phyloP scores from a whole-genome alignment of 2,113 vertebrate species.

The Procavia capensis region DNA sequence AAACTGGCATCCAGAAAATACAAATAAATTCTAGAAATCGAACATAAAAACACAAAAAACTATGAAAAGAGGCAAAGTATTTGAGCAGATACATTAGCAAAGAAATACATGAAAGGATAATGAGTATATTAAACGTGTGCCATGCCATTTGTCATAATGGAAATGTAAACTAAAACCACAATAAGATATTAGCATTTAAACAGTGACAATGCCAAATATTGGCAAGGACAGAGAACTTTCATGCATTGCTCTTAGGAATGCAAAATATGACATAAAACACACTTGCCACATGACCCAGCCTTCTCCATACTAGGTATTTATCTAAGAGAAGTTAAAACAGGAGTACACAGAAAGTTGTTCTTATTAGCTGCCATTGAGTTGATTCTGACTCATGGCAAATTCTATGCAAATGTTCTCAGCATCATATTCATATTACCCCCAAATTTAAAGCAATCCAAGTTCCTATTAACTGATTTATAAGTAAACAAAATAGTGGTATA shows the following conservation, averaged over 20 bases:
- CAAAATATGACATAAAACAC: neutral
- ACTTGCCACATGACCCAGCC: neutral
- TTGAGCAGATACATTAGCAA: neutral
- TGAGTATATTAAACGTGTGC: neutral
- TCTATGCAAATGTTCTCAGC: neutral
- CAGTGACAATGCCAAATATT: neutral
- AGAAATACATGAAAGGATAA: neutral
- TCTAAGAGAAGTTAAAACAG: constrained; percentile 23
- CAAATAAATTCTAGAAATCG: neutral
- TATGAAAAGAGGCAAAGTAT: neutral
- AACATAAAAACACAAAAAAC: neutral
- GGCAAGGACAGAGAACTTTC: neutral
- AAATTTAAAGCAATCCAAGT: neutral
- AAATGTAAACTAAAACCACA: constrained; percentile 11
- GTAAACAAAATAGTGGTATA: neutral
- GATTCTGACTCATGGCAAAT: neutral
- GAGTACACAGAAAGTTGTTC: neutral
- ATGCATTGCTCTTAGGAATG: neutral
- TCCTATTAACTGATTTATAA: neutral
- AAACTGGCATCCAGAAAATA: neutral
- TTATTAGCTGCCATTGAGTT: neutral
- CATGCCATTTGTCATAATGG: neutral
- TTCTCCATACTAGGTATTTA: neutral
- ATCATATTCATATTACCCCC: neutral
- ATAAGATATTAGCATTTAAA: neutral